Conservation (phyloP, 2,797 vertebrate species). For the Jordanella pulchra region DNA sequence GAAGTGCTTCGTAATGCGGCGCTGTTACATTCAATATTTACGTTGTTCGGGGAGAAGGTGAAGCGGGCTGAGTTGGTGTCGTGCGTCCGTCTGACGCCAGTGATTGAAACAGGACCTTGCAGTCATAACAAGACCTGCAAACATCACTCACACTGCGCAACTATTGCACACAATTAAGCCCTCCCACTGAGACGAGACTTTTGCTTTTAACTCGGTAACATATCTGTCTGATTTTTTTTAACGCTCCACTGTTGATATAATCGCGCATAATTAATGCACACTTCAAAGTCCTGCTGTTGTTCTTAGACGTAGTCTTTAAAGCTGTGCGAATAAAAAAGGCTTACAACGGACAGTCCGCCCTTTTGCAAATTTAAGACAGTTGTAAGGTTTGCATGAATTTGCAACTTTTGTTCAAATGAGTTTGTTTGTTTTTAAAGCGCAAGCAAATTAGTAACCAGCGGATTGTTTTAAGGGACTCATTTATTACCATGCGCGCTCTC, state of each 20-base stretch:
- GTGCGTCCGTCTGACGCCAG: conserved; percentile 82
- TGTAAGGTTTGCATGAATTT: not conserved
- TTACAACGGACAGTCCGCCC: not conserved
- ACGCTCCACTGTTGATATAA: not conserved
- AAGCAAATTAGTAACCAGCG: conserved; percentile 19
- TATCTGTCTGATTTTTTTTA: not conserved
- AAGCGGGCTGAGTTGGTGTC: conserved; percentile 60
- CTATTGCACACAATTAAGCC: conserved; percentile 42
- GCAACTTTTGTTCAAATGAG: not conserved
- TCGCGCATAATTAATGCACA: not conserved
- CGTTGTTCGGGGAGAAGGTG: conserved; percentile 53
- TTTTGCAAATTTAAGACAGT: not conserved
- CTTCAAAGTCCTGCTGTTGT: conserved; percentile 1
- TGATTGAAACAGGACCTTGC: conserved; percentile 81
- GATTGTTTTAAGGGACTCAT: conserved; percentile 26
- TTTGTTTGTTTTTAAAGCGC: conserved; percentile 30
- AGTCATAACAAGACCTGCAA: conserved; percentile 75
- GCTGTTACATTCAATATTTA: conserved; percentile 51
- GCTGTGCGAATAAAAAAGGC: not conserved
- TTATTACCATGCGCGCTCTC: conserved; percentile 59
- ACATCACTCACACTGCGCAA: conserved; percentile 64
- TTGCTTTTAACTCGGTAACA: conserved; percentile 16
- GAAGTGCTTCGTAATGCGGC: conserved; percentile 1
- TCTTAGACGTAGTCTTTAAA: not conserved
- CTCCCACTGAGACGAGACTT: conserved; percentile 55